Evolutionary conservation across 2,113 vertebrate genomes (phyloP), one percentile per base, ranked within the genome.

Genomic region (Chaetops frenatus): DNA sequence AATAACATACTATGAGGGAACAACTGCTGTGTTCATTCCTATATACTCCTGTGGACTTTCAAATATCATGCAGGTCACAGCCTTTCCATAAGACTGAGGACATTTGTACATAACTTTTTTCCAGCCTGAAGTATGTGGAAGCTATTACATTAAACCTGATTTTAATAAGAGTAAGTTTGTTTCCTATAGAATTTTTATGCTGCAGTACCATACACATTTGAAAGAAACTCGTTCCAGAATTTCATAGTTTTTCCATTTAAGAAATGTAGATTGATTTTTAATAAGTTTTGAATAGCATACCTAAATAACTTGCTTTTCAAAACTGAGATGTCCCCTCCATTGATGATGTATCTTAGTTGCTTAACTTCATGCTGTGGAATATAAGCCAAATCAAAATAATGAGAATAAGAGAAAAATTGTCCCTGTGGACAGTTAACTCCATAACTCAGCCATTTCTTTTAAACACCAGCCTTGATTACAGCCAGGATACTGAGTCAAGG

Each of bases 1-100:
- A 99, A 99, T 98, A 99, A 99, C 98, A 98, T 97, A 98, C 97
- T 98, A 98, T 96, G 96, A 97, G 96, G 97, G 98, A 98, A 98
- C 98, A 97, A 98, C 99, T 98, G 98, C 98, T 99, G 98, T 95
- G 98, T 98, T 98, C 98, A 97, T 96, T 98, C 98, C 98, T 97
- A 96, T 92, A 98, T 97, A 97, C 98, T 98, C 98, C 95, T 94
- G 97, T 97, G 98, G 97, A 98, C 98, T 98, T 98, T 98, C 98
- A 98, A 98, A 97, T 97, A 94, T 97, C 96, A 94, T 89, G 92
- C 96, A 97, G 98, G 98, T 98, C 98, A 98, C 88, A 97, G 97
- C 93, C 97, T 97, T 97, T 97, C 97, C 96, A 92, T 97, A 98
- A 97, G 94, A 94, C 96, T 97, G 96, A 90, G 89, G 97, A 97